These are phyloP conservation scores for Panulirus ornatus DNA, from an alignment of 1,140 invertebrate species.

Conservation along the genomic window DNA sequence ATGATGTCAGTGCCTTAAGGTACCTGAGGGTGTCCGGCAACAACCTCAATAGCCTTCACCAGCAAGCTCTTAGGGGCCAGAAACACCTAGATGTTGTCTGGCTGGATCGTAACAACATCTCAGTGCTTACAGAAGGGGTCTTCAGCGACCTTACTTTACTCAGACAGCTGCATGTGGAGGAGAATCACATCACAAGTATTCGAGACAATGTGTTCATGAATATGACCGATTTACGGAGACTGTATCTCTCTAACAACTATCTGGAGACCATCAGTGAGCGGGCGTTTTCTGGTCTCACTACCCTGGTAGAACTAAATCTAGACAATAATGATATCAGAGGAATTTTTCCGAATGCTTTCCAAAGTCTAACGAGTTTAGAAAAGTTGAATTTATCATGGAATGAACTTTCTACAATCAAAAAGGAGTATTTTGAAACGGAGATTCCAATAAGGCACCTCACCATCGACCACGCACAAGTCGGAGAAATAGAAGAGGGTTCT, in stretches of 20 bases:
- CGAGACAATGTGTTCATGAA: slow-evolving; percentile 73
- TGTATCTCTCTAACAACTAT: slow-evolving; percentile 83
- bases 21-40: slow-evolving; percentile 93
- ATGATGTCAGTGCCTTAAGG: slow-evolving; percentile 84
- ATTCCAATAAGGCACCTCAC: slow-evolving; percentile 27
- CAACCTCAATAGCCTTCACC: slow-evolving; percentile 86
- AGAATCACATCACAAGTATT: slow-evolving; percentile 73
- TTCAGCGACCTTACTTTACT: slow-evolving; percentile 72
- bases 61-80: slow-evolving; percentile 87
- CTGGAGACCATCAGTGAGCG: slow-evolving; percentile 76
- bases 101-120: slow-evolving; percentile 87
- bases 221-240: slow-evolving; percentile 79
- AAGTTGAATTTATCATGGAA: slow-evolving; percentile 88
- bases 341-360: slow-evolving; percentile 84
- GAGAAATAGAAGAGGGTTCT: slow-evolving; percentile 59
- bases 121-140: slow-evolving; percentile 61
- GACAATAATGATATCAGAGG: slow-evolving; percentile 82
- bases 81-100: slow-evolving; percentile 91
- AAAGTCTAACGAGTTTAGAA: slow-evolving; percentile 83
- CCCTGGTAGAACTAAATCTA: slow-evolving; percentile 82
- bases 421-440: slow-evolving; percentile 86
- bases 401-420: slow-evolving; percentile 86
- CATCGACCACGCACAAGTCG: slow-evolving; percentile 28
- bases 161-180: slow-evolving; percentile 70
- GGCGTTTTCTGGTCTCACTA: slow-evolving; percentile 82